Evolutionary conservation across 2,797 vertebrate genomes (phyloP), one percentile per base, ranked within the genome.

Genomic region (Neomorphus geoffroyi): DNA sequence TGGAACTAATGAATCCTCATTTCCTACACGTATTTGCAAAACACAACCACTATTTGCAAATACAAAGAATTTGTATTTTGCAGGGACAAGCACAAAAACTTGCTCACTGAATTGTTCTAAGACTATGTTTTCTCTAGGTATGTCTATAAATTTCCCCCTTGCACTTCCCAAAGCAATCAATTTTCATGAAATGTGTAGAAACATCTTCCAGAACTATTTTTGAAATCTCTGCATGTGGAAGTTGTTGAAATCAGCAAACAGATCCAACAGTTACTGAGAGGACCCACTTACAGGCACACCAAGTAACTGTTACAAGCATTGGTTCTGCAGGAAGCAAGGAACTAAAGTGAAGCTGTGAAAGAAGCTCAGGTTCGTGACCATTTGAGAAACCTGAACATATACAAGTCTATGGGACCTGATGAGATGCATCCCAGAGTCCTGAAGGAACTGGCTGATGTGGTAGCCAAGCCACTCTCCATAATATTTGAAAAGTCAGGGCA

Each of bases 1-100:
- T 10, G 30, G 70, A 92, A 88, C 88, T 94, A 90, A 90, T 69
- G 46, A 94, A 93, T 66, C 39, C 70, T 93, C 8, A 48, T 94
- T 92, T 95, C 56, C 56, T 56, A 56, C n/a, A 17, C 1, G 11
- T 72, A 80, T 88, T 89, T 89, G 74, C 78, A 96, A 93, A 96
- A 84, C 58, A 73, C 18, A 87, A 48, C 46, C 82, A 85, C 67
- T 77, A 80, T 89, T 80, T 87, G 56, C 67, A 92, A 92, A 77
- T 56, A 69, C 27, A 75, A 92, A 88, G 46, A 61, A 53, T 71
- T 62, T 12, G 9, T 67, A 33, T 65, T 89, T 48, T 91, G 43
- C 53, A 77, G 87, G 53, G 77, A 64, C 60, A 77, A 90, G 83
- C 46, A 80, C 19, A 86, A 72, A 80, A 74, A 27, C 58, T 66